Conservation (phyloP, 2,888 invertebrate species). For the Metallyticus violacea region DNA sequence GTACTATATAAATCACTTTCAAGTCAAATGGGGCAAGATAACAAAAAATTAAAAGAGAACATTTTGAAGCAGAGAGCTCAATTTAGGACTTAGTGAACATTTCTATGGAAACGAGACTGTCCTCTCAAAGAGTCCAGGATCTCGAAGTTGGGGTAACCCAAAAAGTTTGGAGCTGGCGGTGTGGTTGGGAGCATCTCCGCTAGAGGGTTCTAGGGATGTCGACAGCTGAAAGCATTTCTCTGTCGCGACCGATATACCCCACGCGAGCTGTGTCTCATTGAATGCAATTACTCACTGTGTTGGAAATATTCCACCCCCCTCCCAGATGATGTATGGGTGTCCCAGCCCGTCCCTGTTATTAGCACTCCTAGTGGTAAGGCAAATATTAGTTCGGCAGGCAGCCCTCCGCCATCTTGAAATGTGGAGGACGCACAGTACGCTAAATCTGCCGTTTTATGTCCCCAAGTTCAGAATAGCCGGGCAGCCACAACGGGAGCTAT, state of each 20-base stretch:
- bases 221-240: constrained; percentile 12
- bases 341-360: background rate
- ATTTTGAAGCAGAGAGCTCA: too few species aligned
- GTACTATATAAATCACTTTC: too few species aligned
- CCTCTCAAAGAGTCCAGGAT: background rate
- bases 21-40: too few species aligned
- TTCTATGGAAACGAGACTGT: too few species aligned
- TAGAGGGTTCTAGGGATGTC: background rate
- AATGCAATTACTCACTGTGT: background rate
- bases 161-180: background rate
- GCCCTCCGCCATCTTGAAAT: background rate
- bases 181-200: background rate
- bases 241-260: background rate
- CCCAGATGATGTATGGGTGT: background rate
- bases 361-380: background rate
- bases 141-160: background rate
- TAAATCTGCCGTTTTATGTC: too few species aligned
- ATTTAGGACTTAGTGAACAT: too few species aligned
- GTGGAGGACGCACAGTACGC: background rate
- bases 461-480: too few species aligned
- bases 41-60: too few species aligned
- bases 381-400: background rate
- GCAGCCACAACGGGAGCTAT: too few species aligned
- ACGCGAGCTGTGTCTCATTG: constrained; percentile 2
- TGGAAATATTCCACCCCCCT: background rate